A percentile compares a stretch with the other conserved stretches of the same genome.
These are phyloP conservation scores for Ylistrum balloti DNA, from an alignment of 1,140 invertebrate genomes.

Conservation along the genomic window DNA sequence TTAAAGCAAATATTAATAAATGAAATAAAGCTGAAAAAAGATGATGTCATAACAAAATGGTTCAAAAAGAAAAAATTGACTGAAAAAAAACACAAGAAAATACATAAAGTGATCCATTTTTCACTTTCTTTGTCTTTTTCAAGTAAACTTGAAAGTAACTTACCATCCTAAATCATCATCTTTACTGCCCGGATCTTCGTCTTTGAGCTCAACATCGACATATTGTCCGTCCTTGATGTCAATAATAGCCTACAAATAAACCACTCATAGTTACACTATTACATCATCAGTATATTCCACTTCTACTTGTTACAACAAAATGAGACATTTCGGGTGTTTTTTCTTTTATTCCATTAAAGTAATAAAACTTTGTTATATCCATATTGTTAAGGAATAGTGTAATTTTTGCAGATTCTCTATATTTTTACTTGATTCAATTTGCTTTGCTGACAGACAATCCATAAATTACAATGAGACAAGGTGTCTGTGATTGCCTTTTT, in stretches of 20 bases:
- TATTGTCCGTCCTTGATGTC: constrained; percentile 87
- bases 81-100: too few species aligned
- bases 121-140: too few species aligned
- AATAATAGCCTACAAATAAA: constrained; percentile 81
- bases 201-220: constrained; percentile 90
- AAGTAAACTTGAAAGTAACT: too few species aligned
- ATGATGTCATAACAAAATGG: too few species aligned
- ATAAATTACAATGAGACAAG: not conserved
- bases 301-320: not conserved
- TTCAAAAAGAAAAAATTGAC: too few species aligned
- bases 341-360: too few species aligned
- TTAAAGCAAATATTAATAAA: too few species aligned
- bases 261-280: not conserved
- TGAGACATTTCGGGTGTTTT: too few species aligned
- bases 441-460: not conserved
- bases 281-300: not conserved
- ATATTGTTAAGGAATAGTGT: not conserved
- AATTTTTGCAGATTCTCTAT: not conserved
- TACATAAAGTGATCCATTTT: too few species aligned
- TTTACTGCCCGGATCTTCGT: constrained; percentile 91
- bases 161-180: constrained; percentile 84
- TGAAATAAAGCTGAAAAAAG: too few species aligned
- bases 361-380: too few species aligned
- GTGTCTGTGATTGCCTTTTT: too few species aligned
- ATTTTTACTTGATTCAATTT: not conserved